Evolutionary conservation across 2,797 vertebrate species (phyloP), one percentile per base, ranked within the genome.

Genomic region (Enteromius viviparus): DNA sequence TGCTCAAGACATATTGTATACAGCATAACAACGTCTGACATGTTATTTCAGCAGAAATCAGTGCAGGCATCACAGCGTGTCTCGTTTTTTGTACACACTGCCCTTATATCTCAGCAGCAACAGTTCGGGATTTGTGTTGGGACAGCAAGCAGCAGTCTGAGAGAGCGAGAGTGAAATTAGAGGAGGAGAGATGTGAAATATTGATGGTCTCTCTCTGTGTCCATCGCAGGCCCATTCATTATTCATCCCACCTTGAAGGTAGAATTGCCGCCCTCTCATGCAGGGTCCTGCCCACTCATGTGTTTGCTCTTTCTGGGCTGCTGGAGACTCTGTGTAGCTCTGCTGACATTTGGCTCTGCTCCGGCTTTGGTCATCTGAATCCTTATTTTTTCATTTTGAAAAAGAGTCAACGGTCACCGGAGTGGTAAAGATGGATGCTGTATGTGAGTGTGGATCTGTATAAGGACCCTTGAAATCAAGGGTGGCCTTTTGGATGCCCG

Each of bases 191-290:
- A 95, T 95, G 96, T 97, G 94, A 97, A 97, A 97, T 97, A 97
- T 97, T 98, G 95, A 98, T 98, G 95, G 91, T 93, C 91, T 92
- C 94, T 94, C 95, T 95, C 93, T 93, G 90, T 95, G 94, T 93
- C 94, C 92, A 95, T 93, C 92, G 94, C 94, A 91, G 90, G 90
- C 87, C 93, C 92, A 96, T 97, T 95, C 95, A 97, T 97, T 96
- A 97, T 97, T 97, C 94, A 98, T 96, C 94, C 94, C 95, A 95
- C 94, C 94, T 96, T 93, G 93, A 97, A 96, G 95, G 95, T 95
- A 95, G 94, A 88, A 94, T 91, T 93, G 95, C 91, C 89, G 91
- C 91, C 76, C 89, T 90, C 94, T 93, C 90, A 91, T 90, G 91
- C 91, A 91, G 90, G 90, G 91, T 92, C 87, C 91, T 90, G 86